Percentiles rank a stretch among this genome's conserved stretches.
These are phyloP conservation scores for Ornithorhynchus anatinus DNA, from an alignment of 2,113 vertebrate species.

Conservation along the genomic window DNA sequence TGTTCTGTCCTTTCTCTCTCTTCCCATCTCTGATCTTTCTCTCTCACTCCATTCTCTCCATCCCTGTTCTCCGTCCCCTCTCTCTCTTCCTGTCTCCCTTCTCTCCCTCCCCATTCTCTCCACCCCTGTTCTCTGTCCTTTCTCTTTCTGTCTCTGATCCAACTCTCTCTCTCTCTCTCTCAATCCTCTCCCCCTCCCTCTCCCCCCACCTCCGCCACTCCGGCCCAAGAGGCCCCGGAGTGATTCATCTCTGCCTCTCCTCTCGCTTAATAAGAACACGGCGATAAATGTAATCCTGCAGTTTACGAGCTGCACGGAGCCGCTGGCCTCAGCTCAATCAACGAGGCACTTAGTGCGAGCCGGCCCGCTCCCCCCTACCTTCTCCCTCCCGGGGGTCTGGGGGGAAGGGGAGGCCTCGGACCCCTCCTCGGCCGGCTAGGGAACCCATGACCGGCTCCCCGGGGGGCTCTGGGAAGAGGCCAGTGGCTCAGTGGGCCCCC, in stretches of 20 bases:
- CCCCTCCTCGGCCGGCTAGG: not conserved
- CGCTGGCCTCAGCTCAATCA: constrained; percentile 13
- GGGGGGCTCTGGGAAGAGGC: not conserved
- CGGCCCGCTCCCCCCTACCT: not conserved
- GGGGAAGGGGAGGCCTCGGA: not conserved
- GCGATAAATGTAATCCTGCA: constrained; percentile 40
- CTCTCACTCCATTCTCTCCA: not conserved
- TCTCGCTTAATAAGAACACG: constrained; percentile 29
- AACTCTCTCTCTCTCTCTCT: not conserved
- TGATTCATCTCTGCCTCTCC: constrained; percentile 43
- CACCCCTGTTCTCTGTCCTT: not conserved
- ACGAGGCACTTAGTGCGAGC: not conserved
- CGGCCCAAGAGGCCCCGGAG: too few species aligned
- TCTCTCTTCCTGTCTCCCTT: not conserved
- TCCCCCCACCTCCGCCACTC: too few species aligned
- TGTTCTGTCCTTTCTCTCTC: too few species aligned
- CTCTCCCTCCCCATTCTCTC: not conserved
- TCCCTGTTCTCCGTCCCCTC: not conserved
- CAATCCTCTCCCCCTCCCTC: not conserved
- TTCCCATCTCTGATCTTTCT: too few species aligned
- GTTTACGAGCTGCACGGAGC: constrained; percentile 9
- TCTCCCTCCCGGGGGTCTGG: not conserved
- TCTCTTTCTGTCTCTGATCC: not conserved
- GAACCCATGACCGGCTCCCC: not conserved
- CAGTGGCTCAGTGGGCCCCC: not conserved